phyloP scores from a whole-genome alignment of 2,113 vertebrate genomes.

The Pseudopipra pipra region DNA sequence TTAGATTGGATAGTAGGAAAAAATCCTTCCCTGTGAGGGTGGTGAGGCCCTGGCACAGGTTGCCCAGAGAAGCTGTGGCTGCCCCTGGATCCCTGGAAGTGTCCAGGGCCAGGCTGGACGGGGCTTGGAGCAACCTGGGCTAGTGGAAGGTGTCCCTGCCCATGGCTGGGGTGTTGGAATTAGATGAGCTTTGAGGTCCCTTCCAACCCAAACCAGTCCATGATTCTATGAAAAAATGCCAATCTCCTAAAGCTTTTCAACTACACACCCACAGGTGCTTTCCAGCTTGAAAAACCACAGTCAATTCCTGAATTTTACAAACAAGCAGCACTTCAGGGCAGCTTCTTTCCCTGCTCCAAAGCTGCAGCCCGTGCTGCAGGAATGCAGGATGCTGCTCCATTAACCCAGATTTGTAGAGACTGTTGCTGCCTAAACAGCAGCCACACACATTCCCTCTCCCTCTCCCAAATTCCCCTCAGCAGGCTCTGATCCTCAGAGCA shows the following conservation, averaged over 20 bases:
- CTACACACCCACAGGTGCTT: neutral
- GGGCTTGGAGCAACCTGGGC: neutral
- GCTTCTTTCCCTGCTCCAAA: neutral
- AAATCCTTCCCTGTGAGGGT: neutral
- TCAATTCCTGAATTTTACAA: neutral
- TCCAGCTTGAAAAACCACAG: neutral
- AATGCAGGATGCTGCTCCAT: neutral
- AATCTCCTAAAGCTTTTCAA: neutral
- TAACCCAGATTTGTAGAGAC: constrained; percentile 48
- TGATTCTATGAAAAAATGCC: accelerated
- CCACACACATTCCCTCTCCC: neutral
- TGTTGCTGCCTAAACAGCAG: neutral
- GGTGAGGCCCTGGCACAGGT: neutral
- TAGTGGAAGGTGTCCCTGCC: neutral
- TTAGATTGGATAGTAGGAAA: accelerated
- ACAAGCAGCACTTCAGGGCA: neutral
- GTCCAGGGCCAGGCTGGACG: accelerated
- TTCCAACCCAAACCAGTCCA: neutral
- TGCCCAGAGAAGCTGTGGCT: neutral
- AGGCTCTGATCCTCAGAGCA: neutral
- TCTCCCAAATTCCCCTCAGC: neutral
- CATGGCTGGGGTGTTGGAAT: neutral
- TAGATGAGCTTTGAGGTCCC: neutral
- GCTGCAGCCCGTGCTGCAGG: neutral
- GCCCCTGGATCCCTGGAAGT: neutral